These are phyloP conservation scores for Drosophila nr. perissopoda DNA, from an alignment of 2,888 invertebrate species.

Conservation along the genomic window DNA sequence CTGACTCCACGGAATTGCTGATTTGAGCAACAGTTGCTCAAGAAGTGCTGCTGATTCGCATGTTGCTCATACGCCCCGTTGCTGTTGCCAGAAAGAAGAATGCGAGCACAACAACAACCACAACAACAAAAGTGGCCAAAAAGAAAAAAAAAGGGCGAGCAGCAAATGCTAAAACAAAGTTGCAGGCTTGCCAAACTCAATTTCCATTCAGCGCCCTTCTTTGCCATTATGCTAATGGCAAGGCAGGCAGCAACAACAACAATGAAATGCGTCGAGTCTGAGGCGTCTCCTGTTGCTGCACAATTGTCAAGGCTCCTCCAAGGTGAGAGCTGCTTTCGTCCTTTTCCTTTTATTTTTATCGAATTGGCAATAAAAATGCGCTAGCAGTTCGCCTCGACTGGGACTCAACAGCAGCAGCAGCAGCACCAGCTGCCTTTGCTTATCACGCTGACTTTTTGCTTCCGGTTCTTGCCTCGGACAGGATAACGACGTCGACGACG, in stretches of 20 bases:
- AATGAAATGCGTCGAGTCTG: slow-evolving; percentile 15
- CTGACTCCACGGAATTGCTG: slow-evolving; percentile 13
- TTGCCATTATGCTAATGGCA: slow-evolving; percentile 78
- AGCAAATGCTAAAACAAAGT: slow-evolving; percentile 25
- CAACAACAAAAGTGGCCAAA: neutral
- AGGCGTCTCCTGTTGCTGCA: slow-evolving; percentile 41
- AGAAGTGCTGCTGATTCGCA: slow-evolving; percentile 2
- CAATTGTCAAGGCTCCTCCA: slow-evolving; percentile 54
- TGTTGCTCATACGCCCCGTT: slow-evolving; percentile 51
- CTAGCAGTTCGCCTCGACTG: slow-evolving; percentile 21
- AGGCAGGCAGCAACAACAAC: slow-evolving; percentile 4
- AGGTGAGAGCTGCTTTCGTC: slow-evolving; percentile 43
- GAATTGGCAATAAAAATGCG: slow-evolving; percentile 63
- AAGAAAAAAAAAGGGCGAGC: neutral
- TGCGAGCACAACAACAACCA: neutral
- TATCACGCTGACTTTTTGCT: slow-evolving; percentile 76
- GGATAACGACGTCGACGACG: slow-evolving; percentile 34
- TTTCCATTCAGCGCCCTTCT: slow-evolving; percentile 59
- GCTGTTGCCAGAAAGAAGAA: slow-evolving; percentile 15
- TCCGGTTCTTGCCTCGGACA: slow-evolving; percentile 69
- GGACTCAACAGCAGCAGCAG: neutral
- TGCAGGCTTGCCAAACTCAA: slow-evolving; percentile 55
- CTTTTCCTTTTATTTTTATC: neutral
- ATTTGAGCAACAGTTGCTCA: slow-evolving; percentile 70
- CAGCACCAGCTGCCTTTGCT: slow-evolving; percentile 47